Base-by-base conservation (phyloP, 2,113 vertebrate species). In the Mobula birostris region DNA sequence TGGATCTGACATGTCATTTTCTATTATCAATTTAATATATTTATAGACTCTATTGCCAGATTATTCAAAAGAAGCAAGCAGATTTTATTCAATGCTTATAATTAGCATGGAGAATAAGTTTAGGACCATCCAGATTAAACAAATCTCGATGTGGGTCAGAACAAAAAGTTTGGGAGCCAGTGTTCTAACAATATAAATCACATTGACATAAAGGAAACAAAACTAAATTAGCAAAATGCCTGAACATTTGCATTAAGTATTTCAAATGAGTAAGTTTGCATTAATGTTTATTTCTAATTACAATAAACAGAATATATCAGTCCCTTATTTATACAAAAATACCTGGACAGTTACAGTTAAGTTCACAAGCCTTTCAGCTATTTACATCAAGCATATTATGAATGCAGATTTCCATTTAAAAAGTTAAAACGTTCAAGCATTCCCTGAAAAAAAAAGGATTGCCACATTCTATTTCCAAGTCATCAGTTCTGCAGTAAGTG, bases 311-410 rank as follows among this genome's bases (percentile, higher is more conserved):
- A 98, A 98, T 98, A 97, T 96, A 98, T 98, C 98, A 98, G 97
- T 98, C 98, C 97, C 97, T 98, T 98, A 97, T 98, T 98, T 98
- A 97, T 99, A 99, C 98, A 99, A 99, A 99, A 99, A 99, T 98
- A 99, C 98, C 98, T 98, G 97, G 98, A 99, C 97, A 97, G 97
- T 98, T 98, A 98, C 98, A 98, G 97, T 98, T 98, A 98, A 96
- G 97, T 97, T 97, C 97, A 97, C 97, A 97, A 98, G 98, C 97
- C 96, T 96, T 97, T 97, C 97, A 97, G 96, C 97, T 98, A 98
- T 98, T 96, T 98, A 98, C 98, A 98, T 95, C 97, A 97, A 98
- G 96, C 97, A 98, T 97, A 97, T 96, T 95, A 95, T 96, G 96
- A 97, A 96, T 95, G 97, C 97, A 98, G 96, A 96, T 97, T 97